A percentile compares a stretch with the other conserved stretches of the same genome.
Evolutionary conservation across 2,888 invertebrate species (phyloP).

Genomic region (Xestoiulus laeticollis): DNA sequence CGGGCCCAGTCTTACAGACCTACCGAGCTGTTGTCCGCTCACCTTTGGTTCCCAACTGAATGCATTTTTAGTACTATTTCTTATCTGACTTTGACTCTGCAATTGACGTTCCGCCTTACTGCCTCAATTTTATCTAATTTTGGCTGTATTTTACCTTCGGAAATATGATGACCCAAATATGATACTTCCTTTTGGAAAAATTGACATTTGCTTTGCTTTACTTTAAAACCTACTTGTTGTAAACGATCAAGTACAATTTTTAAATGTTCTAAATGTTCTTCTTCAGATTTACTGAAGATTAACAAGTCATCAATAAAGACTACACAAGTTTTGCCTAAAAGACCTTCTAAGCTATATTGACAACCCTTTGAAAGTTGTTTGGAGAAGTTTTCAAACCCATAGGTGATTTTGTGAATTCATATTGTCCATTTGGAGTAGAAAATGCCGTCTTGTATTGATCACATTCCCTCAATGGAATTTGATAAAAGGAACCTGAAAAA

Average conservation of each 20-base stretch:
- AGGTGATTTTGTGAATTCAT: conserved; percentile 49
- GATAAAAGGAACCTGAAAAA: conserved; percentile 56
- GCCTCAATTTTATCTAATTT: conserved; percentile 53
- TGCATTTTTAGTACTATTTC: no score
- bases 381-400: not conserved
- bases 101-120: no score
- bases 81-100: no score
- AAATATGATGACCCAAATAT: conserved; percentile 55
- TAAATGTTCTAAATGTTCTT: not conserved
- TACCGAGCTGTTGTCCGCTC: no score
- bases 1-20: no score
- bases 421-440: conserved; percentile 54
- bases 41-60: no score
- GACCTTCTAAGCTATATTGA: not conserved
- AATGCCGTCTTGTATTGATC: conserved; percentile 55
- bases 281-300: not conserved
- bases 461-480: conserved; percentile 49
- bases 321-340: not conserved
- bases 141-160: conserved; percentile 51
- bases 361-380: not conserved
- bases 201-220: conserved; percentile 42
- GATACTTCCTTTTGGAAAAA: not conserved
- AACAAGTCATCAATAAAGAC: not conserved
- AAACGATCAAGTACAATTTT: not conserved
- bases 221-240: not conserved